These are phyloP conservation scores for Abrostola tripartita DNA, from an alignment of 2,888 invertebrate genomes.

Conservation along the genomic window DNA sequence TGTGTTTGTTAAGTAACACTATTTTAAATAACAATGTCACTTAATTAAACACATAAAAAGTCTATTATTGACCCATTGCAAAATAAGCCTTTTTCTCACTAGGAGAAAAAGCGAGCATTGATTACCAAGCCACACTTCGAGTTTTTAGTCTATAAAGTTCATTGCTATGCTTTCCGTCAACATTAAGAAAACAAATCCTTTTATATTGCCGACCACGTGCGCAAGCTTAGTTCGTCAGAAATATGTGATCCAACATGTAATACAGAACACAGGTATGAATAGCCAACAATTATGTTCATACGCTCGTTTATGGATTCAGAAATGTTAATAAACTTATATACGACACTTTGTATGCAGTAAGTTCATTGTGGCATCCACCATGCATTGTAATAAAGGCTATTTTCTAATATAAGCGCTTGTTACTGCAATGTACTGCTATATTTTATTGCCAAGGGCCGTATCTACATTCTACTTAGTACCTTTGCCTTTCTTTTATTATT, in stretches of 20 bases:
- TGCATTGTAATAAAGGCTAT: constrained; percentile 39
- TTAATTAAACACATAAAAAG: no score
- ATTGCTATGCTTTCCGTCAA: not conserved
- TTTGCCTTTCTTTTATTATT: not conserved
- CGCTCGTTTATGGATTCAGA: constrained; percentile 33
- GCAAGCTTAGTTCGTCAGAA: not conserved
- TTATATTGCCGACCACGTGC: not conserved
- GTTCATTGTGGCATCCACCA: constrained; percentile 15
- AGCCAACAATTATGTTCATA: constrained; percentile 19
- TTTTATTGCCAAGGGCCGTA: constrained; percentile 27
- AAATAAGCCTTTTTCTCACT: no score
- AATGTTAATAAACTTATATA: constrained; percentile 33
- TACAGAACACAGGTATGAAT: not conserved
- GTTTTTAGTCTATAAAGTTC: no score
- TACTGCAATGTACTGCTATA: constrained; percentile 23
- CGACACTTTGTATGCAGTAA: constrained; percentile 39
- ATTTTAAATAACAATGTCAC: no score
- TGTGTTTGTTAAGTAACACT: no score
- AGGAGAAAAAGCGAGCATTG: no score
- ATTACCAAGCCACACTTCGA: no score
- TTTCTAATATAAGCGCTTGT: constrained; percentile 30
- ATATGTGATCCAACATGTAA: not conserved
- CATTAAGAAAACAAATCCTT: not conserved
- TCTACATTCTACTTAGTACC: not conserved
- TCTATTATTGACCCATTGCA: no score